Percentiles rank a stretch among this genome's conserved stretches.
Evolutionary conservation across 2,113 vertebrate species (phyloP).

Genomic region (Saguinus midas): DNA sequence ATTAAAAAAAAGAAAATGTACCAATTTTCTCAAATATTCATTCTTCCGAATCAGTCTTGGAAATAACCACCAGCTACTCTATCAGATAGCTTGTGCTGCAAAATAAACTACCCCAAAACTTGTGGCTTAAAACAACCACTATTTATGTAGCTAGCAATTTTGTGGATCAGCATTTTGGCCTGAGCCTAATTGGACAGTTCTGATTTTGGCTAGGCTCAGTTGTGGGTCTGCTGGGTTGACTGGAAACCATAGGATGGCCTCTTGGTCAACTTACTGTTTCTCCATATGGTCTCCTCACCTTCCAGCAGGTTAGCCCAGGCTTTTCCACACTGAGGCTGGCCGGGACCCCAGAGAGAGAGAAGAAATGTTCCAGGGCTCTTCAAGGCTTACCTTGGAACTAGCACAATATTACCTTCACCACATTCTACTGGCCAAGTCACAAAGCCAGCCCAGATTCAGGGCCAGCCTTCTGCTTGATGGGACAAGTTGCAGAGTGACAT

Average conservation of each 20-base stretch:
- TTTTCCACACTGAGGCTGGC: neutral
- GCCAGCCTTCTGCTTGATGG: neutral
- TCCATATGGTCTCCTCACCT: neutral
- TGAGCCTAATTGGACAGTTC: neutral
- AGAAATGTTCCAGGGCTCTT: neutral
- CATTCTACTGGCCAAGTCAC: neutral
- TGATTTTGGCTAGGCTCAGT: neutral
- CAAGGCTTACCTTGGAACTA: neutral
- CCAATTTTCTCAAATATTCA: neutral
- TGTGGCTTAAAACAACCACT: neutral
- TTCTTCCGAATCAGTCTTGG: neutral
- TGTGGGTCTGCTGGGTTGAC: neutral
- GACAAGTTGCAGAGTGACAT: neutral
- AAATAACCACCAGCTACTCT: neutral
- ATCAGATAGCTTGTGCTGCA: neutral
- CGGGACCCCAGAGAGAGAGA: neutral
- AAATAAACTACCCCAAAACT: neutral
- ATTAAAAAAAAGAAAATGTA: conserved; percentile 14
- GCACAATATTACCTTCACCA: neutral
- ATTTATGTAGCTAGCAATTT: neutral
- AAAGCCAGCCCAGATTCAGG: neutral
- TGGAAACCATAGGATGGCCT: neutral
- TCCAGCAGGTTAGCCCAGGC: neutral
- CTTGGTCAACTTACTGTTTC: fast-evolving
- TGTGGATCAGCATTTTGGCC: neutral